Percentiles rank a stretch among this genome's conserved stretches.
Conservation (phyloP, 2,888 invertebrate genomes). For the Campoletis raptor region DNA sequence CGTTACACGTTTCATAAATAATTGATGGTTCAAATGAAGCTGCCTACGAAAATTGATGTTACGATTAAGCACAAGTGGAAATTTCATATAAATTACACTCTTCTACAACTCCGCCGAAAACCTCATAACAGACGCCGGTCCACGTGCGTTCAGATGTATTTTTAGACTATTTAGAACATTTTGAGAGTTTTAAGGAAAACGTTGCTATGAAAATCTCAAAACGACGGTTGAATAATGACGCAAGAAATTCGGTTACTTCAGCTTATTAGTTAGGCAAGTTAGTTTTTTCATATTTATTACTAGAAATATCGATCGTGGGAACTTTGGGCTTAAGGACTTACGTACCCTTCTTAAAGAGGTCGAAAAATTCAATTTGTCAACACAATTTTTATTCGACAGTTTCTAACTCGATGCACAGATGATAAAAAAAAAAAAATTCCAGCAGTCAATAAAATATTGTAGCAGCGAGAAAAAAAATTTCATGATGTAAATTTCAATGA, state of each 20-base stretch:
- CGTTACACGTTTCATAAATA: not conserved
- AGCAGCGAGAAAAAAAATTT: too few species aligned
- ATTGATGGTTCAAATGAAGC: not conserved
- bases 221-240: not conserved
- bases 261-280: not conserved
- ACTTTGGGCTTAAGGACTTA: too few species aligned
- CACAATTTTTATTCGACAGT: too few species aligned
- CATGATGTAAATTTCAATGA: too few species aligned
- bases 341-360: too few species aligned
- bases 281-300: too few species aligned
- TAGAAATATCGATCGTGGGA: too few species aligned
- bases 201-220: not conserved
- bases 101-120: not conserved
- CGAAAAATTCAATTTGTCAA: too few species aligned
- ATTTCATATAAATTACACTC: not conserved
- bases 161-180: constrained; percentile 9
- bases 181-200: not conserved
- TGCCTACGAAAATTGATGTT: not conserved
- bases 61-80: not conserved
- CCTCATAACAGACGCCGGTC: not conserved
- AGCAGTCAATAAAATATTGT: too few species aligned
- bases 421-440: too few species aligned
- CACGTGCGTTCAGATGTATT: not conserved
- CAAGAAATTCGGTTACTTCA: not conserved
- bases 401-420: too few species aligned